A percentile compares a stretch with the other conserved stretches of the same genome.
These are phyloP conservation scores for Phocoena sinus DNA, from an alignment of 2,113 vertebrate species.

Conservation along the genomic window DNA sequence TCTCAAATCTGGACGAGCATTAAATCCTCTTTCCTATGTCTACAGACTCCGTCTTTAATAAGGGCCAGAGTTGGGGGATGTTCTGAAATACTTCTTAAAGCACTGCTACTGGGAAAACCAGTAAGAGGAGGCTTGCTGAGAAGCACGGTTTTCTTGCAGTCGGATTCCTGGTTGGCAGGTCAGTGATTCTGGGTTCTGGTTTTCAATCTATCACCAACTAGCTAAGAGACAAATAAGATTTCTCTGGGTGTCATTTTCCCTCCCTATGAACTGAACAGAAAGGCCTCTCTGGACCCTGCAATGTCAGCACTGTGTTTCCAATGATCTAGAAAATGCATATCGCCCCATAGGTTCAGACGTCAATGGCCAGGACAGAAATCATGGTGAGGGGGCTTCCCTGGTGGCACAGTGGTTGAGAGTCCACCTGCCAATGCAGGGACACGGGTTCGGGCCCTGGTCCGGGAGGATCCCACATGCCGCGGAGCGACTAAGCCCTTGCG, in stretches of 20 bases:
- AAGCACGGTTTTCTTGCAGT: background rate
- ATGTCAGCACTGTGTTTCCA: background rate
- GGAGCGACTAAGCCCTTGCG: too few relatives aligned
- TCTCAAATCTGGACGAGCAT: background rate
- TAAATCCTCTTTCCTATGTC: background rate
- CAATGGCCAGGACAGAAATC: background rate
- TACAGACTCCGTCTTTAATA: background rate
- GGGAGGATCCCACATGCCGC: too few relatives aligned
- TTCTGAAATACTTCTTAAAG: background rate
- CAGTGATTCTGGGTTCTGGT: background rate
- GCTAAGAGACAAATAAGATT: background rate
- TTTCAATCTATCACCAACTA: background rate
- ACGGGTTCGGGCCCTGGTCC: too few relatives aligned
- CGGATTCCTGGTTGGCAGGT: background rate
- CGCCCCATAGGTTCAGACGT: background rate
- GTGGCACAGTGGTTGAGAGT: too few relatives aligned
- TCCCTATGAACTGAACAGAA: background rate
- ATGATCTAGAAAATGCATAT: background rate
- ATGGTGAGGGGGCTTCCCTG: too few relatives aligned
- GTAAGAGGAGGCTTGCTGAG: background rate
- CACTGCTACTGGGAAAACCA: background rate
- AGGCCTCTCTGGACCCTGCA: background rate
- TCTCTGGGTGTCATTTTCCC: background rate
- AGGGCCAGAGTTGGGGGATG: background rate
- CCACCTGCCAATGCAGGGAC: too few relatives aligned